These are phyloP conservation scores for Callionymus lyra DNA, from an alignment of 2,113 vertebrate species.

Conservation along the genomic window DNA sequence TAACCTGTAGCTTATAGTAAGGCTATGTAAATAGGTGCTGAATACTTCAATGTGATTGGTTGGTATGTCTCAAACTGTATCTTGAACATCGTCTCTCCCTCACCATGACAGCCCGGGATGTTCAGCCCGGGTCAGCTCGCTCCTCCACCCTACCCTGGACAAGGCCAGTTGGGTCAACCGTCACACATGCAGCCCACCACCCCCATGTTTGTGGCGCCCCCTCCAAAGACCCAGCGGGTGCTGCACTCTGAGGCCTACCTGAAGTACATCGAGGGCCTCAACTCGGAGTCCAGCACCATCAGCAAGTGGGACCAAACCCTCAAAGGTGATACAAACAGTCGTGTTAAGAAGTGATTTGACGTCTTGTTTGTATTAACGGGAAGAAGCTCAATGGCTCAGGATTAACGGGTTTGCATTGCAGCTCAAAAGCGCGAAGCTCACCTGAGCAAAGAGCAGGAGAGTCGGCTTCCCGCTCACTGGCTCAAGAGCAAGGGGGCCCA, in stretches of 20 bases:
- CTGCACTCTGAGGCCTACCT: slow-evolving; percentile 97
- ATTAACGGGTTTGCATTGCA: slow-evolving; percentile 38
- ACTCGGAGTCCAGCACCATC: slow-evolving; percentile 82
- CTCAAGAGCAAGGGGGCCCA: slow-evolving; percentile 97
- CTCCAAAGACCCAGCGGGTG: slow-evolving; percentile 91
- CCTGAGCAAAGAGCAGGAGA: slow-evolving; percentile 92
- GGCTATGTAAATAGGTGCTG: no score
- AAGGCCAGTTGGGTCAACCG: slow-evolving; percentile 74
- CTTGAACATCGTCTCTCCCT: no score
- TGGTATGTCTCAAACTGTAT: no score
- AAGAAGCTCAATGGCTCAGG: neutral
- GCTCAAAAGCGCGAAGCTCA: slow-evolving; percentile 84
- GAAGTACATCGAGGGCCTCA: slow-evolving; percentile 95
- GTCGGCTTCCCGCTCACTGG: slow-evolving; percentile 91
- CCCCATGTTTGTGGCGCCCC: slow-evolving; percentile 92
- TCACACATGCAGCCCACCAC: slow-evolving; percentile 83
- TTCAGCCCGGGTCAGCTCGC: slow-evolving; percentile 84
- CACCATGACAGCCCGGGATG: slow-evolving; percentile 72
- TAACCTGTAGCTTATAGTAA: no score
- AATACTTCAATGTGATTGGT: no score
- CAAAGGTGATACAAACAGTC: slow-evolving; percentile 65
- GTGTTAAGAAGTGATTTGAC: no score
- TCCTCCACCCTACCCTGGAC: slow-evolving; percentile 90
- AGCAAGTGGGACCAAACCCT: slow-evolving; percentile 98
- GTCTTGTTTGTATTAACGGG: no score